Evolutionary conservation across 2,113 vertebrate genomes (phyloP).

Genomic region (Laticauda laticaudata): DNA sequence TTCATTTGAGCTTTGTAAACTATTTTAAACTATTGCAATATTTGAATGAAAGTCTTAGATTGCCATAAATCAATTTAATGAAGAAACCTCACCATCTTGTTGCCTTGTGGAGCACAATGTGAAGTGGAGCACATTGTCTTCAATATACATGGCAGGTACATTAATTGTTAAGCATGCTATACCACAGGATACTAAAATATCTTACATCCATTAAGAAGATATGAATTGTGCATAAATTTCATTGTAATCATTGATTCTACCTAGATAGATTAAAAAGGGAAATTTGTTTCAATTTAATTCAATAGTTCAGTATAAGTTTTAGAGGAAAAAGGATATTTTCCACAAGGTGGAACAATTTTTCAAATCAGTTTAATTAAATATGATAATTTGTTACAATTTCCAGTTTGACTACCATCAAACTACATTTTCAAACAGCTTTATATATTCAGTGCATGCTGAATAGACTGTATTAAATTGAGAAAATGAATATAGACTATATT

Average conservation of each 20-base stretch:
- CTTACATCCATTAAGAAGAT: not conserved
- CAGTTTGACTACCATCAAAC: not conserved
- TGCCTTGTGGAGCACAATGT: not conserved
- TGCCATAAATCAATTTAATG: not conserved
- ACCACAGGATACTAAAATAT: not conserved
- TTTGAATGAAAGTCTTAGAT: not conserved
- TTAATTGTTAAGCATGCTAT: not conserved
- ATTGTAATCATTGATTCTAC: not conserved
- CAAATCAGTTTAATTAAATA: not conserved
- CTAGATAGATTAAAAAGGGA: not conserved
- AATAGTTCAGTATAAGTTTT: not conserved
- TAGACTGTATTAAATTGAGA: not conserved
- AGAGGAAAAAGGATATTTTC: not conserved
- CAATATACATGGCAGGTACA: not conserved
- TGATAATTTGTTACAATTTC: not conserved
- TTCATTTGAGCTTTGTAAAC: not conserved
- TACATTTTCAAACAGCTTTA: not conserved
- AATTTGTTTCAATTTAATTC: not conserved
- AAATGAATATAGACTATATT: not conserved
- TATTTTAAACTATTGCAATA: not conserved
- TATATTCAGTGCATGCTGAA: not conserved
- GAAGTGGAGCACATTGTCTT: not conserved
- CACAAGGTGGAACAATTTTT: not conserved
- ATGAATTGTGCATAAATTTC: not conserved
- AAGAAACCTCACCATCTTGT: not conserved